phyloP scores from a whole-genome alignment of 2,797 vertebrate species.

The Sus cebifrons region DNA sequence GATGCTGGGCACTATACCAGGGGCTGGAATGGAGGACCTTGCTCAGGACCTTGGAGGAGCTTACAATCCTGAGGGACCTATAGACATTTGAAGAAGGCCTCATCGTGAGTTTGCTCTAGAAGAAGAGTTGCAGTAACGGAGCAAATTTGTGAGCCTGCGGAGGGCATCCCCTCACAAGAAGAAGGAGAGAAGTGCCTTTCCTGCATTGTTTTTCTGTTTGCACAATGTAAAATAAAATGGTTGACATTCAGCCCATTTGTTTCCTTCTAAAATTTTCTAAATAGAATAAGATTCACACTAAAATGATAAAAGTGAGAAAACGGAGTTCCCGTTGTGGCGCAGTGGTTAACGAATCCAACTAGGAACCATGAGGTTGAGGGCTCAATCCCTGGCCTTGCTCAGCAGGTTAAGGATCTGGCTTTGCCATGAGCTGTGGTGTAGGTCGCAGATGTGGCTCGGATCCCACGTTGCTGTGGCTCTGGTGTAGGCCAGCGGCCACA shows the following conservation, averaged over 20 bases:
- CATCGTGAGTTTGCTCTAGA: not conserved
- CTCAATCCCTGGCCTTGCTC: too few relatives aligned
- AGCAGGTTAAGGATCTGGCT: too few relatives aligned
- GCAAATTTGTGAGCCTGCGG: not conserved
- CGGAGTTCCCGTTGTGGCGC: too few relatives aligned
- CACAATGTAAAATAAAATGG: conserved; percentile 74
- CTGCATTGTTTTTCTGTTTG: conserved; percentile 16
- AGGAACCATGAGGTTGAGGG: too few relatives aligned
- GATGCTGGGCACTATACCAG: not conserved
- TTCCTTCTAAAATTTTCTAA: conserved; percentile 65
- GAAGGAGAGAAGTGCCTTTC: conserved; percentile 26
- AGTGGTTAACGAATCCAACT: too few relatives aligned
- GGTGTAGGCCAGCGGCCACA: too few relatives aligned
- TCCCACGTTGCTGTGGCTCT: too few relatives aligned
- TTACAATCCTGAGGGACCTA: not conserved
- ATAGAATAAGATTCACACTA: not conserved
- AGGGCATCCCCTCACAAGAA: not conserved
- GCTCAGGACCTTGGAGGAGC: not conserved
- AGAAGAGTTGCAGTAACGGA: not conserved
- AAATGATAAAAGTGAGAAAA: not conserved
- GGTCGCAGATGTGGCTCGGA: too few relatives aligned
- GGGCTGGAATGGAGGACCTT: not conserved
- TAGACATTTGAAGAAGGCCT: not conserved
- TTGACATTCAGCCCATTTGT: conserved; percentile 55
- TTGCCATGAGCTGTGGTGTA: too few relatives aligned